Evolutionary conservation across 30 jellyfish, hydroid and myxozoan species (phyloP), one percentile per base, ranked within the genome.

Genomic region (Cassiopea xamachana): DNA sequence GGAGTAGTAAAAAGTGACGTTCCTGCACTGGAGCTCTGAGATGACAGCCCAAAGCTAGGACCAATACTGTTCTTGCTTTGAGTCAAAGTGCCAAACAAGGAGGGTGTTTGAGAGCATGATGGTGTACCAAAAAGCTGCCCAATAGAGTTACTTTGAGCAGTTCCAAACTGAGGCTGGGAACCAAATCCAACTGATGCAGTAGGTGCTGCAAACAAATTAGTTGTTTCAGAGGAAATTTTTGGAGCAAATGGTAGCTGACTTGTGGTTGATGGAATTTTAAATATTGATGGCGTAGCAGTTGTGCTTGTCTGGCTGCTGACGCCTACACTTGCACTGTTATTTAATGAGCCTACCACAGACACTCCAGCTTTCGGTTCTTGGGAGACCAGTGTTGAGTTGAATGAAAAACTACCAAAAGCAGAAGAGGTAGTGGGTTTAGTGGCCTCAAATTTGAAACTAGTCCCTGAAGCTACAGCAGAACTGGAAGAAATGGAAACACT

Each of bases 21-120:
- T 19, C 49, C 67, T 17, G 90, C 19, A 48, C 48, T 48, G 1
- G 82, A n/a, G 7, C 55, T 27, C 59, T 58, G 79, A 15, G 80
- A 17, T 46, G 92, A 79, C 46, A 92, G 67, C 3, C 93, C 97
- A 72, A 90, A 90, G n/a, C 74, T 51, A 1, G 81, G 47, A 12
- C 55, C 79, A 9, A 73, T 60, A 4, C 75, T 48, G 46, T 71
- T 67, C 70, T 81, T 48, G 46, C 80, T 73, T 70, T 60, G 74
- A 16, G 93, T 27, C n/a, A 79, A 68, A 2, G 89, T n/a, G 39
- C 94, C 97, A 91, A 91, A 91, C 39, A 60, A 27, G 6, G 87
- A 46, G 10, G 86, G 73, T 59, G 94, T 50, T 27, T 68, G 73
- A 19, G 73, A 19, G 5, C 86, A 77, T 7, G 79, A 17, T 45